Evolutionary conservation across 2,888 invertebrate genomes (phyloP).

Genomic region (Eupithecia subumbrata): DNA sequence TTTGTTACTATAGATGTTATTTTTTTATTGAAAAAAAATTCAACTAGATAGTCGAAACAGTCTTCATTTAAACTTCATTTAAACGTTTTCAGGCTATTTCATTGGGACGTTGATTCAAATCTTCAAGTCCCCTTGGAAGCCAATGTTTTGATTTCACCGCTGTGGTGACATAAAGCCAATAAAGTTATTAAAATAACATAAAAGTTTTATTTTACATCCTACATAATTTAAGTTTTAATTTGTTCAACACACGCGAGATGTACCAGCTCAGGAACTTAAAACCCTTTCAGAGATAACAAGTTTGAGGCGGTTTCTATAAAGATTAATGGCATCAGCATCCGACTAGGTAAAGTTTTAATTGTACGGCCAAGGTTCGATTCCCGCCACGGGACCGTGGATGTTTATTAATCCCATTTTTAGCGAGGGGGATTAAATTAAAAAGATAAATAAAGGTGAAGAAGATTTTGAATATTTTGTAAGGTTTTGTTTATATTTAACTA

Average conservation of each 20-base stretch:
- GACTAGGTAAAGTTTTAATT: conserved; percentile 5
- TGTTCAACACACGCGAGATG: neutral
- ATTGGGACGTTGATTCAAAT: too few species aligned
- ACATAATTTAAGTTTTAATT: neutral
- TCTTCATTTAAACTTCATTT: too few species aligned
- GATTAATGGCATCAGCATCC: conserved; percentile 1
- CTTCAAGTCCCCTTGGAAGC: neutral
- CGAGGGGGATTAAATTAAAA: too few species aligned
- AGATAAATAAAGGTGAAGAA: too few species aligned
- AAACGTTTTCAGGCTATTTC: too few species aligned
- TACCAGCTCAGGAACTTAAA: neutral
- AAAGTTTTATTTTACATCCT: too few species aligned
- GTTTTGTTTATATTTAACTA: too few species aligned
- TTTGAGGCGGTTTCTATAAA: neutral
- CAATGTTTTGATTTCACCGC: neutral
- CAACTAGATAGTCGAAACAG: too few species aligned
- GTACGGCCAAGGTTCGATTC: neutral
- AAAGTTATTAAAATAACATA: neutral
- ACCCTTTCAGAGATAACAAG: conserved; percentile 6
- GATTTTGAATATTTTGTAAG: too few species aligned
- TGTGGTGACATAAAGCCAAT: neutral
- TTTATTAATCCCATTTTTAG: neutral
- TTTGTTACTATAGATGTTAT: too few species aligned
- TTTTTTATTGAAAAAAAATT: too few species aligned
- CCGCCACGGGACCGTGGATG: neutral